Base-by-base conservation (phyloP, 1,140 invertebrate genomes). In the Penaeus vannamei region DNA sequence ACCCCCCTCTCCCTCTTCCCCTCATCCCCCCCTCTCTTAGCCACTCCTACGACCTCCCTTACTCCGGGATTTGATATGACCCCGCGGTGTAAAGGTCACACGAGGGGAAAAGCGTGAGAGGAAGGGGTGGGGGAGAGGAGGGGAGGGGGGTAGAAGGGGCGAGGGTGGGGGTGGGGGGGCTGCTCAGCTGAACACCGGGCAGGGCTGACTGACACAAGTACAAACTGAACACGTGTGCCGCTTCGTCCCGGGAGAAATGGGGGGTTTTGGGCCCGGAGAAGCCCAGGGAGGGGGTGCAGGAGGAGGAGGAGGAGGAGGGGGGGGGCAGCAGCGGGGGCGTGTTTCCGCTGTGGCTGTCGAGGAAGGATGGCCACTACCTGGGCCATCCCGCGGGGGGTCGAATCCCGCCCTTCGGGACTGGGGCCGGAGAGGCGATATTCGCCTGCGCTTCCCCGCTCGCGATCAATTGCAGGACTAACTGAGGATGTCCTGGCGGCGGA, bases 391-490 rank as follows among this genome's bases (percentile, higher is more conserved):
- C 60, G 23, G 61, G 61, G 62, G 79, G 53, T 36, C 66, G 36
- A 79, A 32, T 61, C 80, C 85, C 85, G 85, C 76, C 77, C 85
- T 32, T 86, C 36, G 20, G 79, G 3, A 20, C 79, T 66, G n/a
- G 20, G n/a, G 62, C 62, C 64, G 42, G 59, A 83, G 83, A 64
- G 76, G 86, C 59, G 86, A 87, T 62, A 83, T 80, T 87, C 36
- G 86, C 79, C 61, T 87, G 79, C 26, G 79, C 64, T 53, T 23
- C 79, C 42, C 61, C 66, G 86, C 80, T 23, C 62, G 79, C 86
- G 86, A 87, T 87, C 86, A 87, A 87, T 87, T 87, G 86, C 86
- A 87, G 62, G 79, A 46, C 82, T 89, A 89, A 89, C 87, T 89
- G 69, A 89, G 87, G 87, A 89, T 89, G 87, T 89, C 87, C 87